A percentile compares a stretch with the other conserved stretches of the same genome.
Conservation (phyloP, 2,797 vertebrate species). For the Sphenodon punctatus region DNA sequence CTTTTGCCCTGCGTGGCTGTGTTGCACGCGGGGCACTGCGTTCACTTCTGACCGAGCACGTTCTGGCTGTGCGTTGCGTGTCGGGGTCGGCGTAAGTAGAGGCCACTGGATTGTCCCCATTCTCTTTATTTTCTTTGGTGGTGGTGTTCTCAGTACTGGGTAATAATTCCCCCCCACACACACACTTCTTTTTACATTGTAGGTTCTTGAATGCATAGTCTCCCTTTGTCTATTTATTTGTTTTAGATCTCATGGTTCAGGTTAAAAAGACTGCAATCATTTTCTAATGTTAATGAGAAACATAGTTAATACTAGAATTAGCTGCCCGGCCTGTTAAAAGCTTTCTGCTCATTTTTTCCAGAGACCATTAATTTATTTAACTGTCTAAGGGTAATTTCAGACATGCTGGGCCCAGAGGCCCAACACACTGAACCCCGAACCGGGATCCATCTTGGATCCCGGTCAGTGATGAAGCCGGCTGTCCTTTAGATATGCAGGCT, state of each 20-base stretch:
- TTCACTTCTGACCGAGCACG: too few species aligned
- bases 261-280: slow-evolving; percentile 44
- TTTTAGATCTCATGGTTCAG: slow-evolving; percentile 47
- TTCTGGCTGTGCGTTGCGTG: too few species aligned
- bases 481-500: too few species aligned
- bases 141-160: neutral
- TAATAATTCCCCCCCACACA: neutral
- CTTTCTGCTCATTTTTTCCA: slow-evolving; percentile 53
- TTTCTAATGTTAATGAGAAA: slow-evolving; percentile 34
- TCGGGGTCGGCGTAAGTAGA: too few species aligned
- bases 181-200: slow-evolving; percentile 3
- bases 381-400: too few species aligned
- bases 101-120: too few species aligned
- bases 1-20: too few species aligned
- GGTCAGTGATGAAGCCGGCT: too few species aligned
- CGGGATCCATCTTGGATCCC: too few species aligned
- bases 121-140: neutral
- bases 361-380: slow-evolving; percentile 52
- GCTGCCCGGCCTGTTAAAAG: slow-evolving; percentile 49
- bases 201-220: slow-evolving; percentile 50
- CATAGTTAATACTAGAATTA: slow-evolving; percentile 58
- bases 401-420: too few species aligned
- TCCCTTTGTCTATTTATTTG: slow-evolving; percentile 36
- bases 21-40: too few species aligned
- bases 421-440: too few species aligned